A percentile compares a stretch with the other conserved stretches of the same genome.
These are phyloP conservation scores for Smutsia gigantea DNA, from an alignment of 2,797 vertebrate species.

Conservation along the genomic window DNA sequence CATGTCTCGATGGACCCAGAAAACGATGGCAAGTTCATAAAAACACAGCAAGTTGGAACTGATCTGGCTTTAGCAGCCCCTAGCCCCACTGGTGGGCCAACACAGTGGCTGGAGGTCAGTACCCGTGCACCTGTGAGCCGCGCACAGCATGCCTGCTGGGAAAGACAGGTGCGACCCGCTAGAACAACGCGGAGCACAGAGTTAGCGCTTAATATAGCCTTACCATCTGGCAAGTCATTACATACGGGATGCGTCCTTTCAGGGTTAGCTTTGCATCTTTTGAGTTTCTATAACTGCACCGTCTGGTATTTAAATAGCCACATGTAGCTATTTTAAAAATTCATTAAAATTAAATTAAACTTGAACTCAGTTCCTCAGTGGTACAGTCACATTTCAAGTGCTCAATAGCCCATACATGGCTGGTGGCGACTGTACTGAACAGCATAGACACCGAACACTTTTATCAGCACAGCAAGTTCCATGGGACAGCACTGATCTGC, in stretches of 20 bases:
- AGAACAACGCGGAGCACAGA: neutral
- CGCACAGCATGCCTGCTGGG: fast-evolving
- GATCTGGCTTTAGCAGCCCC: neutral
- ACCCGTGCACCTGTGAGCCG: neutral
- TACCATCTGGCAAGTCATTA: neutral
- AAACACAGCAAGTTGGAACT: neutral
- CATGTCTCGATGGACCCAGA: neutral
- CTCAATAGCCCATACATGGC: fast-evolving
- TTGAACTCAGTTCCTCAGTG: neutral
- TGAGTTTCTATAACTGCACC: neutral
- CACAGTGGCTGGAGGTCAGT: neutral
- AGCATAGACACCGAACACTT: neutral
- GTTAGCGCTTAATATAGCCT: fast-evolving
- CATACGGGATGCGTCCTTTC: neutral
- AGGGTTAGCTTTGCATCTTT: neutral
- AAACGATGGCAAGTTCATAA: neutral
- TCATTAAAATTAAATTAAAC: neutral
- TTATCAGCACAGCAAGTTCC: neutral
- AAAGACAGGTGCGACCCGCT: neutral
- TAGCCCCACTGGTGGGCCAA: neutral
- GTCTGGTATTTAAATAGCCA: neutral
- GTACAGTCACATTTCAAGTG: neutral
- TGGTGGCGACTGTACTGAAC: fast-evolving
- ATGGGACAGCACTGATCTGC: fast-evolving
- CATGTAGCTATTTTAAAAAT: neutral